Evolutionary conservation across 2,888 invertebrate species (phyloP).

Genomic region (Druceiella hillmani): DNA sequence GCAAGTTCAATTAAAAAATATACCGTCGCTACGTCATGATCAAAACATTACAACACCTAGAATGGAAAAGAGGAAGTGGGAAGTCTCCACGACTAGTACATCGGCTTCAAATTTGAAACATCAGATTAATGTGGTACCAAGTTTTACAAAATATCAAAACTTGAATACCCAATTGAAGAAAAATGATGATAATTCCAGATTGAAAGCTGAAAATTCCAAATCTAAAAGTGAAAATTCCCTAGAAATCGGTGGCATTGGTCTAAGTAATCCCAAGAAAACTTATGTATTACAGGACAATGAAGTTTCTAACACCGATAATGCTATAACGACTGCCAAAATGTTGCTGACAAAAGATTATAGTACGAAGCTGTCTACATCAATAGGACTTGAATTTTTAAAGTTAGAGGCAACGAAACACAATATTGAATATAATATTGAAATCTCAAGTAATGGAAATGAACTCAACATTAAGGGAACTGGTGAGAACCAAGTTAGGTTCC

Average conservation of each 20-base stretch:
- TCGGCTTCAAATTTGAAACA: too few species aligned
- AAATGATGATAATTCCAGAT: too few species aligned
- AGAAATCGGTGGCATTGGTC: too few species aligned
- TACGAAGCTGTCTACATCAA: constrained; percentile 41
- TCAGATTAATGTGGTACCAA: too few species aligned
- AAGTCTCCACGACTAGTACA: too few species aligned
- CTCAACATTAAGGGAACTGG: constrained; percentile 47
- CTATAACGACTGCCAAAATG: constrained; percentile 42
- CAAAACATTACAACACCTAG: too few species aligned
- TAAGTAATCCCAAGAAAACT: constrained; percentile 39
- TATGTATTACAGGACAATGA: constrained; percentile 46
- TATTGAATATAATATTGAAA: constrained; percentile 31
- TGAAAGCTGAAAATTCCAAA: too few species aligned
- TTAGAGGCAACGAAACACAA: constrained; percentile 33
- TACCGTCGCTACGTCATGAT: too few species aligned
- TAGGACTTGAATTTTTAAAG: constrained; percentile 44
- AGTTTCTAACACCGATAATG: constrained; percentile 43
- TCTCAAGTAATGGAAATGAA: constrained; percentile 38
- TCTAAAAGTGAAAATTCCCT: constrained; percentile 14
- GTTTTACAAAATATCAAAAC: too few species aligned
- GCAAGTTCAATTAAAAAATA: too few species aligned
- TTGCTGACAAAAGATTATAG: constrained; percentile 44
- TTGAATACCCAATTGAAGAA: too few species aligned
- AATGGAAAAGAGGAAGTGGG: too few species aligned
- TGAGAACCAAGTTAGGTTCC: constrained; percentile 48